Evolutionary conservation across 1,140 invertebrate genomes (phyloP).

Genomic region (Phenacoccus solenopsis): DNA sequence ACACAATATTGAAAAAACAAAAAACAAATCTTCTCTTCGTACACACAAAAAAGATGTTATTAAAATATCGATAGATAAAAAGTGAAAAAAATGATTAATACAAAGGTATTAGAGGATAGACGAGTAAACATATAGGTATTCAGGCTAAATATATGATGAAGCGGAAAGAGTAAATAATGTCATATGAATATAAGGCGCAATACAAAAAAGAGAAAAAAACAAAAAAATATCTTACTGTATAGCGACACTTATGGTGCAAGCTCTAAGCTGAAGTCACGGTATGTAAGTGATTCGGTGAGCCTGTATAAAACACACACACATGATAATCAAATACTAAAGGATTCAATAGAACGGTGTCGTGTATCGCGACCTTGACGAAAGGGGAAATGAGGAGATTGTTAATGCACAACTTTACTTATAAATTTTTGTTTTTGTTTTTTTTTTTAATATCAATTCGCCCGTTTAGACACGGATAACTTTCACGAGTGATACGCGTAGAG

Average conservation of each 20-base stretch:
- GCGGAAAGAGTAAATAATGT: constrained; percentile 18
- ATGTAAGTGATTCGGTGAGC: constrained; percentile 29
- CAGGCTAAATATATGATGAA: constrained; percentile 13
- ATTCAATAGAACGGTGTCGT: neutral
- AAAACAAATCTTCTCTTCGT: neutral
- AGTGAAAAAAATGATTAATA: neutral
- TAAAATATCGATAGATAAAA: neutral
- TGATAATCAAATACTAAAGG: neutral
- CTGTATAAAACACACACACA: constrained; percentile 26
- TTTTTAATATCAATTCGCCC: no score
- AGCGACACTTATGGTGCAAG: constrained; percentile 13
- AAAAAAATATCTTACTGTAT: constrained; percentile 7
- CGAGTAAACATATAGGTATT: constrained; percentile 3
- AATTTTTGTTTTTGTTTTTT: neutral
- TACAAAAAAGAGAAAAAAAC: constrained; percentile 14
- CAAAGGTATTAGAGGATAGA: neutral
- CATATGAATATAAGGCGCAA: no score
- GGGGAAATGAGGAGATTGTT: neutral
- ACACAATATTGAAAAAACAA: no score
- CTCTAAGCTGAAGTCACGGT: constrained; percentile 31
- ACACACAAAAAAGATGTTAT: neutral
- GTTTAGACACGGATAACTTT: no score
- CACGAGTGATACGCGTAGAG: no score
- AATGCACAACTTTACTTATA: constrained; percentile 9
- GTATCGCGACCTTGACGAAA: neutral